Evolutionary conservation across 2,797 vertebrate genomes (phyloP).

Genomic region (Bryconaethiops microstoma): DNA sequence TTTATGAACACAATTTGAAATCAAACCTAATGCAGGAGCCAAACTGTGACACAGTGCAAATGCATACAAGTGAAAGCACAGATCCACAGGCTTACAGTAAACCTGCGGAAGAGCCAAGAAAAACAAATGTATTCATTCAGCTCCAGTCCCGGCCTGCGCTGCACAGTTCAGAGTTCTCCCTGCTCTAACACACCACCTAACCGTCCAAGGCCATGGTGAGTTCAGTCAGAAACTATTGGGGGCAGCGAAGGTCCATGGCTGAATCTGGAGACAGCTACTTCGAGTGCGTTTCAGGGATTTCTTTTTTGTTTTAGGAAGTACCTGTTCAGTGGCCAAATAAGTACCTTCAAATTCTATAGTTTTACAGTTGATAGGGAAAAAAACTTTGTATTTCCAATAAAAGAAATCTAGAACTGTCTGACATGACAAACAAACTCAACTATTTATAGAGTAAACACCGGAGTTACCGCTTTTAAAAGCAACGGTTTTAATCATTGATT

Average conservation of each 20-base stretch:
- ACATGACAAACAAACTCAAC: too few relatives aligned
- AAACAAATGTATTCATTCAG: not conserved
- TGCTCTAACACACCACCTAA: not conserved
- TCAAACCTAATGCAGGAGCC: constrained; percentile 5
- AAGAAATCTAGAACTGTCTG: too few relatives aligned
- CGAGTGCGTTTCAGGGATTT: not conserved
- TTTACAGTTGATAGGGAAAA: not conserved
- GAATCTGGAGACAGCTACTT: not conserved
- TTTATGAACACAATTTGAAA: not conserved
- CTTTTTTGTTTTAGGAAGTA: too few relatives aligned
- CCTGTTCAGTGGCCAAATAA: not conserved
- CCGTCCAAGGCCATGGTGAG: not conserved
- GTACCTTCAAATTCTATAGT: too few relatives aligned
- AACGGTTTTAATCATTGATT: not conserved
- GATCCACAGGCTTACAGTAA: constrained; percentile 1
- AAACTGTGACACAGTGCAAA: constrained; percentile 31
- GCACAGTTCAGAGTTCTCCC: not conserved
- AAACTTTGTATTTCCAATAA: not conserved
- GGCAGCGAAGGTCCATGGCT: not conserved
- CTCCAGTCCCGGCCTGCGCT: not conserved
- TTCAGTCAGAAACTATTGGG: not conserved
- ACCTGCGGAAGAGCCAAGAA: constrained; percentile 13
- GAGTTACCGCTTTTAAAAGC: too few relatives aligned
- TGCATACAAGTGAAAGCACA: constrained; percentile 15
- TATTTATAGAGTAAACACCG: too few relatives aligned